phyloP scores from a whole-genome alignment of 1,140 invertebrate genomes.

The Battus philenor region DNA sequence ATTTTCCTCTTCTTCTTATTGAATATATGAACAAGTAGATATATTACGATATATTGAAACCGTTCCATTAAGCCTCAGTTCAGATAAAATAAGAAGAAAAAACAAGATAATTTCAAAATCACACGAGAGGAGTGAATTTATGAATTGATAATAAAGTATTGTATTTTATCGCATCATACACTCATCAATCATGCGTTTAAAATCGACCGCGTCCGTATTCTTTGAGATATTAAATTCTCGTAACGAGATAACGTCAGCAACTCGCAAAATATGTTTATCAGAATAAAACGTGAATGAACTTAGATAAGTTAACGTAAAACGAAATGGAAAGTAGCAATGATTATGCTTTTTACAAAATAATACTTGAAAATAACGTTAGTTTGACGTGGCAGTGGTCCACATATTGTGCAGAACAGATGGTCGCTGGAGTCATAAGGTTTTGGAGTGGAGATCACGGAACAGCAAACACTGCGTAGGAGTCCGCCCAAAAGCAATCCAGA shows the following conservation, averaged over 20 bases:
- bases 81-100: too few relatives aligned
- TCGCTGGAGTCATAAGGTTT: too few relatives aligned
- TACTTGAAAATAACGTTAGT: too few relatives aligned
- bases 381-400: too few relatives aligned
- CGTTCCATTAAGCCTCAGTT: too few relatives aligned
- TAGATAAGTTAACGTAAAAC: not conserved
- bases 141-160: conserved; percentile 1
- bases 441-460: too few relatives aligned
- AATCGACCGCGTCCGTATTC: conserved; percentile 1
- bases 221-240: conserved; percentile 12
- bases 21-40: too few relatives aligned
- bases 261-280: conserved; percentile 6
- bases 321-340: not conserved
- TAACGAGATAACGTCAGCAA: conserved; percentile 7
- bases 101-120: too few relatives aligned
- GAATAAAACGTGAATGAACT: conserved; percentile 3
- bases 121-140: not conserved
- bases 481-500: too few relatives aligned
- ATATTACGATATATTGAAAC: too few relatives aligned
- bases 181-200: conserved; percentile 17
- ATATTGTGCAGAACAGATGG: not conserved
- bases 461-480: not conserved
- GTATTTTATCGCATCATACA: not conserved
- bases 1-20: too few relatives aligned
- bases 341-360: not conserved